phyloP scores from a whole-genome alignment of 2,888 invertebrate genomes.

The Lycia hirtaria region DNA sequence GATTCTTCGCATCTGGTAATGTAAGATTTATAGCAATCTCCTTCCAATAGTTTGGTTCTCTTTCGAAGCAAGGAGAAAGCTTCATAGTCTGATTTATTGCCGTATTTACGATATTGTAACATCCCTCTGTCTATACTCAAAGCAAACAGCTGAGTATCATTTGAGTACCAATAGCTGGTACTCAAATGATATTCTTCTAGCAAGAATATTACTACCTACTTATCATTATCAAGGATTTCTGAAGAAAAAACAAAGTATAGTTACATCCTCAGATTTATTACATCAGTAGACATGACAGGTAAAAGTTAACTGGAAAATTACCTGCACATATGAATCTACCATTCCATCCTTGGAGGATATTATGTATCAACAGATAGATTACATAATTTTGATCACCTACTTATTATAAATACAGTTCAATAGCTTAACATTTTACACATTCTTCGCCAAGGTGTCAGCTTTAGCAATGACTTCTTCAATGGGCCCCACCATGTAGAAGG shows the following conservation, averaged over 20 bases:
- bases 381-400: slow-evolving; percentile 40
- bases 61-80: too few species aligned
- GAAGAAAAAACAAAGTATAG: neutral
- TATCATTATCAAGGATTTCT: neutral
- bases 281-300: slow-evolving; percentile 31
- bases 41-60: too few species aligned
- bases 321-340: slow-evolving; percentile 36
- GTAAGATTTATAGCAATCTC: too few species aligned
- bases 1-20: too few species aligned
- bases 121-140: too few species aligned
- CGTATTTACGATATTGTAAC: too few species aligned
- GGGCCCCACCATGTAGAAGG: slow-evolving; percentile 98
- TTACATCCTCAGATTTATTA: slow-evolving; percentile 36
- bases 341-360: slow-evolving; percentile 27
- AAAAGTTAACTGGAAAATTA: slow-evolving; percentile 30
- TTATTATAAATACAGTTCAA: slow-evolving; percentile 38
- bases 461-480: slow-evolving; percentile 95
- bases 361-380: slow-evolving; percentile 34
- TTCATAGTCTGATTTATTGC: too few species aligned
- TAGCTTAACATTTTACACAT: slow-evolving; percentile 78
- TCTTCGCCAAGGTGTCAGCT: slow-evolving; percentile 91
- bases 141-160: too few species aligned
- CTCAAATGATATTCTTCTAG: too few species aligned
- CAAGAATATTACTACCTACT: neutral
- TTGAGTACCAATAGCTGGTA: too few species aligned